phyloP scores from a whole-genome alignment of 2,797 vertebrate species.

The Dromococcyx pavoninus region DNA sequence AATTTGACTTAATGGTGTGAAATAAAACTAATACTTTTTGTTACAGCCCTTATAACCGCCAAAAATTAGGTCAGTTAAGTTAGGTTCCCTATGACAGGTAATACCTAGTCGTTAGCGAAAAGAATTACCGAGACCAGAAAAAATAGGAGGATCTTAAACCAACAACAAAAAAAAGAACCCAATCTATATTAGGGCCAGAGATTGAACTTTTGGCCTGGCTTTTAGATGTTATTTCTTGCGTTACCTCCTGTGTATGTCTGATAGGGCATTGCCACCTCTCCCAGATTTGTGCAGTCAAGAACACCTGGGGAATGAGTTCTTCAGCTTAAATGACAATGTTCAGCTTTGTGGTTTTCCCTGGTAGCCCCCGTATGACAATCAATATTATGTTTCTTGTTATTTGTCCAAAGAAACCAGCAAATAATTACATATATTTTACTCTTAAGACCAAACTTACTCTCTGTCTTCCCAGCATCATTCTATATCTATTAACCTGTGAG shows the following conservation, averaged over 20 bases:
- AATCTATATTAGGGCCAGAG: neutral
- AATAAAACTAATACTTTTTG: conserved; percentile 20
- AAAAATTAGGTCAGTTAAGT: conserved; percentile 27
- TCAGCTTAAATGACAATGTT: neutral
- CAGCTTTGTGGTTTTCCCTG: neutral
- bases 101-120: neutral
- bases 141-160: neutral
- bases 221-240: neutral
- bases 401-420: neutral
- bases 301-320: neutral
- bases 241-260: neutral
- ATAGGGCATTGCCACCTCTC: neutral
- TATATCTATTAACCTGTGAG: neutral
- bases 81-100: neutral
- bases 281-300: neutral
- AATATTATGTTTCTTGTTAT: neutral
- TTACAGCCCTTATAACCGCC: neutral
- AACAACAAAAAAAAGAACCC: neutral
- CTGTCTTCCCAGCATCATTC: neutral
- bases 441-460: neutral
- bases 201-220: neutral
- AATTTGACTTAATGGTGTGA: conserved; percentile 12
- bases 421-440: neutral
- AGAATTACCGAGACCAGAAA: neutral
- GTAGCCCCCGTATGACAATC: neutral